These are phyloP conservation scores for Chrysotoxum bicinctum DNA, from an alignment of 2,888 invertebrate species.

Conservation along the genomic window DNA sequence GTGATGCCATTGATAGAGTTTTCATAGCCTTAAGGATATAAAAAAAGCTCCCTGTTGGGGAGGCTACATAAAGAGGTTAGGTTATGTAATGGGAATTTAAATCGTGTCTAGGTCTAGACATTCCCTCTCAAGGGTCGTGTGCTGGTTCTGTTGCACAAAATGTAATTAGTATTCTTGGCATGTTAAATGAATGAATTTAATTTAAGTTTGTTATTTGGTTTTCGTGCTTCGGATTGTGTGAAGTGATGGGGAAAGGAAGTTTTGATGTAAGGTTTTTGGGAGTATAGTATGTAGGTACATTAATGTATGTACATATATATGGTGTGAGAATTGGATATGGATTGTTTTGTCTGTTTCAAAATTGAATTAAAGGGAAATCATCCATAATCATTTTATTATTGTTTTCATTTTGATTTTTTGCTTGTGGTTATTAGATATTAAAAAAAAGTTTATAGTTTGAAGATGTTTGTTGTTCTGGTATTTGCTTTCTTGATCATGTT, in stretches of 20 bases:
- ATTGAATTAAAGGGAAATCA: background rate
- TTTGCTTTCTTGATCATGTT: too few relatives aligned
- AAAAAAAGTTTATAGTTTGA: too few relatives aligned
- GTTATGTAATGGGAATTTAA: slow-evolving; percentile 19
- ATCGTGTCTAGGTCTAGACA: slow-evolving; percentile 57
- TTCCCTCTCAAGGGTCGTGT: slow-evolving; percentile 48
- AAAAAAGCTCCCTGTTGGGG: background rate
- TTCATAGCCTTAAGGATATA: slow-evolving; percentile 11
- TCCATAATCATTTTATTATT: background rate
- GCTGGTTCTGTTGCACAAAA: slow-evolving; percentile 63
- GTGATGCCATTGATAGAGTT: slow-evolving; percentile 40
- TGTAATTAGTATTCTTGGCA: slow-evolving; percentile 70
- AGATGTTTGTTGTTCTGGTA: too few relatives aligned
- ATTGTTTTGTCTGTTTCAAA: slow-evolving; percentile 19
- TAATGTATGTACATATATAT: too few relatives aligned
- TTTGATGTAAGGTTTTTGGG: background rate
- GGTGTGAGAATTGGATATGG: slow-evolving; percentile 1
- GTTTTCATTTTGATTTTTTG: background rate
- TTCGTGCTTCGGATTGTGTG: slow-evolving; percentile 38
- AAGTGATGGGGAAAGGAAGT: background rate
- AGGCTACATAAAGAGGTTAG: background rate
- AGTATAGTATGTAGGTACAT: background rate
- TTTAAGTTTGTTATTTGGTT: slow-evolving; percentile 64
- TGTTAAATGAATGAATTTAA: slow-evolving; percentile 70
- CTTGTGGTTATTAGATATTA: too few relatives aligned